Evolutionary conservation across 1,140 invertebrate genomes (phyloP).

Genomic region (Pseudoatta argentina): DNA sequence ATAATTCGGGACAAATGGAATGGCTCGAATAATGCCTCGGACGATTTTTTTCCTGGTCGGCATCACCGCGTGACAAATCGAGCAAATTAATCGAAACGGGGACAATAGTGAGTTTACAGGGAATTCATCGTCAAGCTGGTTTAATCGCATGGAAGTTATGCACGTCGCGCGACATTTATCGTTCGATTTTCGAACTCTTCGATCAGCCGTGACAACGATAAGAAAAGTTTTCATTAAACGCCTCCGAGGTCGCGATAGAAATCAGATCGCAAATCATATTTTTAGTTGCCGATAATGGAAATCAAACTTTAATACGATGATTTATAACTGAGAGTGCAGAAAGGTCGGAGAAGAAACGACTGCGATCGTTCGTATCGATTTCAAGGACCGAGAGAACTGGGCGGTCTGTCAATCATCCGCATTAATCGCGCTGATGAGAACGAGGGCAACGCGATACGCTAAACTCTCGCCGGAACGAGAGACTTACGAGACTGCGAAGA

Average conservation of each 20-base stretch:
- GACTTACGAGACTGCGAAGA: slow-evolving; percentile 37
- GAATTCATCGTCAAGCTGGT: background rate
- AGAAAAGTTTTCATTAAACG: background rate
- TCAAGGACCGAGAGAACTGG: background rate
- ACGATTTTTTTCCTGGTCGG: background rate
- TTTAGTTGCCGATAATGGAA: slow-evolving; percentile 28
- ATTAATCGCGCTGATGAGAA: slow-evolving; percentile 67
- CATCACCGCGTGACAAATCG: slow-evolving; percentile 34
- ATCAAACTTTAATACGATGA: slow-evolving; percentile 36
- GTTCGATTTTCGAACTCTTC: background rate
- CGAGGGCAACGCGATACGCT: slow-evolving; percentile 63
- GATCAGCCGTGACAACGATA: background rate
- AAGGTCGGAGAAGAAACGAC: background rate
- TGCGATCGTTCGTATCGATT: background rate
- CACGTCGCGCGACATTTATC: background rate
- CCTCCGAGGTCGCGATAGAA: background rate
- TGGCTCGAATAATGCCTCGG: background rate
- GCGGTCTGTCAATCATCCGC: background rate
- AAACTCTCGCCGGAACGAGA: slow-evolving; percentile 22
- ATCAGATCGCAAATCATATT: slow-evolving; percentile 31
- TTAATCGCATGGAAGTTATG: slow-evolving; percentile 13
- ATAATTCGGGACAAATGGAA: slow-evolving; percentile 20
- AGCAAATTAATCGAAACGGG: slow-evolving; percentile 67
- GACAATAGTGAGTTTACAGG: slow-evolving; percentile 16
- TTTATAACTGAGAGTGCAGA: background rate